Base-by-base conservation (phyloP, 2,797 vertebrate genomes). In the Neosilurus hyrtlii region DNA sequence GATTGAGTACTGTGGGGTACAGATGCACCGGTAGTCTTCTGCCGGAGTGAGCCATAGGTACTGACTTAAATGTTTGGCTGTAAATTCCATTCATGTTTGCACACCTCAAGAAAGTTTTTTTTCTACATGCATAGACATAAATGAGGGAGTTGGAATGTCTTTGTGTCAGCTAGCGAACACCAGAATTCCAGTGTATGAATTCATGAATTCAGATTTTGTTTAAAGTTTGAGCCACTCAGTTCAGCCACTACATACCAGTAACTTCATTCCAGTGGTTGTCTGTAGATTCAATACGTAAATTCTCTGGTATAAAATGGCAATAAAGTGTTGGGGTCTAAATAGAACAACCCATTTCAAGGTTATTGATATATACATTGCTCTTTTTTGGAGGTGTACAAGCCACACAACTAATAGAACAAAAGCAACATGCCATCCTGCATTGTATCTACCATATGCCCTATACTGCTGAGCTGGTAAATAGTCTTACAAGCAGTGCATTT, bases 401-500 rank as follows among this genome's bases (percentile, higher is more conserved):
- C 78, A 79, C 83, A 86, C 82, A 82, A 87, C 57, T 67, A 82
- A 82, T 35, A 74, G 76, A 81, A 84, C 83, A 84, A 85, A 57
- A 82, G 75, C 30, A 24, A 49, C 80, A 66, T 16, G 57, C 84
- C 77, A 84, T 81, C 84, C 77, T 82, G 67, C 86, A 86, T 59
- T 81, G 84, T 87, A 67, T 86, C 78, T 70, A 59, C 84, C 83
- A 84, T 86, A 81, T 86, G 85, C 86, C 74, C 65, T 87, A 83
- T 83, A 88, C 86, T 86, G 81, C 87, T 88, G 84, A 88, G 84
- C 86, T 86, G 70, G 80, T 88, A 88, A 88, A 88, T 87, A 87
- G 84, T 88, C 86, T 89, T 95, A 94, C 95, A 95, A 94, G 86
- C 87, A 95, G 94, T 70, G 84, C 57, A 84, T 85, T 88, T 87